Evolutionary conservation across 1,140 invertebrate genomes (phyloP), one percentile per base, ranked within the genome.

Genomic region (Trichomalopsis sarcophagae): DNA sequence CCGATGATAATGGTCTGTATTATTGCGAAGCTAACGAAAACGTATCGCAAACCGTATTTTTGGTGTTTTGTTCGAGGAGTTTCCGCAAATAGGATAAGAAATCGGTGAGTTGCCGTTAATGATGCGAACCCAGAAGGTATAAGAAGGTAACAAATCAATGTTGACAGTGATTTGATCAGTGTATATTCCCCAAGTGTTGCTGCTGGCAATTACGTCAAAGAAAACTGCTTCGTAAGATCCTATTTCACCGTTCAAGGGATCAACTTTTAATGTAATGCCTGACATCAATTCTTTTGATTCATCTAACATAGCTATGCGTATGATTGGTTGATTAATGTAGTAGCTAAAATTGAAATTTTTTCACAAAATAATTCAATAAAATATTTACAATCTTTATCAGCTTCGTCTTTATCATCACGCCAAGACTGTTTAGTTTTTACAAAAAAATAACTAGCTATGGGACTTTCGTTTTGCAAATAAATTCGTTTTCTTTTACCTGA

Each of bases 111-210:
- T 90, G 50, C 90, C 81, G 10, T 93, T 89, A 85, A 93, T 89
- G 2, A 93, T 86, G 17, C 90, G 82, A 23, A 93, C 62, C 33
- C 87, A 89, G 83, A 93, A 89, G 40, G 76, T 85, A 81, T 91
- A 92, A 2, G 87, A 82, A 2, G 89, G 88, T 27, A 93, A 85
- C 50, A 91, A 82, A 66, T 88, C 83, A 9, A 93, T 89, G 44
- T 91, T 89, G 33, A 93, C 88, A 2, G 89, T 85, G n/a, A 93
- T 87, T 88, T 93, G 88, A 74, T 93, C 92, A 0, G 87, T 79
- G 85, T 93, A 93, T 69, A 88, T 87, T 9, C 93, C 93, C 91
- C 90, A 93, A 13, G 92, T 92, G 66, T 91, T 91, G 9, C 91
- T 90, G 44, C 90, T 92, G 11, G 92, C 90, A 82, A 89, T 91